Base-by-base conservation (phyloP, 2,797 vertebrate species). In the Pseudochirops corinnae region DNA sequence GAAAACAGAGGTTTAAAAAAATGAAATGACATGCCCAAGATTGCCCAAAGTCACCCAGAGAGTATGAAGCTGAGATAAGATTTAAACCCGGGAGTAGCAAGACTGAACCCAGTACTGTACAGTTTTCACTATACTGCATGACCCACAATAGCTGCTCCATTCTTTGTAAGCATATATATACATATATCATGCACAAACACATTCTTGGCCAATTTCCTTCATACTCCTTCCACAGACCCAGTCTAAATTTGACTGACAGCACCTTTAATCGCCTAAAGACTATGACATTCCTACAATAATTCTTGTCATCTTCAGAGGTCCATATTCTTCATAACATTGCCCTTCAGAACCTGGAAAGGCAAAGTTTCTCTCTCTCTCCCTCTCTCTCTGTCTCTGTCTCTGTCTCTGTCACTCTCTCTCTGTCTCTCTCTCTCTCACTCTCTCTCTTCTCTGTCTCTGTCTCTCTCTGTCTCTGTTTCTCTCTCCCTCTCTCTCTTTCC, bases 271-370 rank as follows among this genome's bases (percentile, higher is more conserved):
- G 11, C 0, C 24, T 62, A 21, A 18, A 5, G n/a, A 74, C 1
- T 4, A 7, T 56, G 90, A 31, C 26, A 10, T 56, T 53, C 14
- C 50, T 11, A 24, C 56, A 39, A 93, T 14, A 53, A 14, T 29
- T 90, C 18, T 0, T 0, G 2, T 6, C 24, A 18, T 26, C 21
- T 33, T 26, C 57, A 90, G 7, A 18, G 52, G 2, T 0, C 55
- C 53, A n/a, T 82, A 4, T 28, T 91, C 74, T 39, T 53, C 28
- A 55, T 0, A 0, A 14, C 29, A 26, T 92, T 56, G 50, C 87
- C 56, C 56, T 21, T 95, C 18, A 26, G 58, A 90, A 39, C 52
- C 57, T 74, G 39, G 46, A 90, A 90, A 55, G 82, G 56, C 6
- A 33, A 55, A 12, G 7, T 33, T 10, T 67, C 12, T 52, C 4